Conservation (phyloP, 2,113 vertebrate genomes). For the Clarias magur region DNA sequence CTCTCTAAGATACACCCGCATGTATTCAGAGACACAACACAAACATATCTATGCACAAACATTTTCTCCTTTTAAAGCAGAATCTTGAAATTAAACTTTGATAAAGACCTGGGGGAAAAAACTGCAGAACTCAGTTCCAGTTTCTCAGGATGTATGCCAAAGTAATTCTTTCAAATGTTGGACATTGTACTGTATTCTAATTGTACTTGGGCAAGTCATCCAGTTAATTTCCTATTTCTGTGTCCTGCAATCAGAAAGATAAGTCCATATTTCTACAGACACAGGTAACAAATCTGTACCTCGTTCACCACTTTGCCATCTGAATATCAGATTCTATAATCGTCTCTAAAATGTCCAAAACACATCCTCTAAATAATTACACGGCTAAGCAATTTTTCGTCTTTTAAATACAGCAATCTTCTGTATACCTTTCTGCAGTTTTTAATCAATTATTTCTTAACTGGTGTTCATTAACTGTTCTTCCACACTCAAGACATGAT, state of each 20-base stretch:
- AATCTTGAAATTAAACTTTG: conserved; percentile 38
- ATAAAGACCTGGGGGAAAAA: conserved; percentile 34
- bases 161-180: background rate
- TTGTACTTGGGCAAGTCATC: background rate
- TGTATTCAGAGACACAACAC: conserved; percentile 62
- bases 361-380: conserved; percentile 3
- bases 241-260: background rate
- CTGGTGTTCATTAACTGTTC: background rate
- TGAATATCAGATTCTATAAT: conserved; percentile 37
- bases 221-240: background rate
- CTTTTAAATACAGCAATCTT: conserved; percentile 12
- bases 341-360: background rate
- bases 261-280: conserved; percentile 2
- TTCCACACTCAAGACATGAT: conserved; percentile 61
- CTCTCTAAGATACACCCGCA: conserved; percentile 63
- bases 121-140: background rate
- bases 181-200: background rate
- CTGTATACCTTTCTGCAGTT: background rate
- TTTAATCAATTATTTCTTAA: background rate
- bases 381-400: background rate
- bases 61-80: conserved; percentile 43
- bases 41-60: conserved; percentile 68
- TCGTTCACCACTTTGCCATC: conserved; percentile 1
- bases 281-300: too few species aligned
- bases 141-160: background rate